phyloP scores from a whole-genome alignment of 2,113 vertebrate genomes.

The Rhabdomys dilectus region DNA sequence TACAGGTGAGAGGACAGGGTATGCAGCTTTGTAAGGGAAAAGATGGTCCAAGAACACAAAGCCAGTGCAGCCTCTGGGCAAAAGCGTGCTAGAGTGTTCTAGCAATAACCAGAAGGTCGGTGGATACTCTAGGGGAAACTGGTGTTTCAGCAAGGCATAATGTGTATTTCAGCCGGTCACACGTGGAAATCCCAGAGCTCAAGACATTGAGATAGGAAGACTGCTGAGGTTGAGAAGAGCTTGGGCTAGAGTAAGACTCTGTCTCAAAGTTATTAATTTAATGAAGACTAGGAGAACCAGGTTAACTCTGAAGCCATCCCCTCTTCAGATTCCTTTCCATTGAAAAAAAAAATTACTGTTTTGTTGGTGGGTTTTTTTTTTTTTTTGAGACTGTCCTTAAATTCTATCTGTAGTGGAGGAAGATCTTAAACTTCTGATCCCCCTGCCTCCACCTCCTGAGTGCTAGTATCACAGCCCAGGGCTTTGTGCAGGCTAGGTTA shows the following conservation, averaged over 20 bases:
- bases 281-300: not conserved
- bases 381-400: not conserved
- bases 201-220: not conserved
- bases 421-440: not conserved
- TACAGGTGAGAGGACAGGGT: not conserved
- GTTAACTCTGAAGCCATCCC: slow-evolving; percentile 44
- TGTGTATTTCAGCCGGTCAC: not conserved
- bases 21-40: slow-evolving; percentile 6
- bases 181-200: not conserved
- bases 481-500: not conserved
- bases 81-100: not conserved
- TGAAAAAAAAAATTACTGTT: not conserved
- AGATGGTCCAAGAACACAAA: not conserved
- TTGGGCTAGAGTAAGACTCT: not conserved
- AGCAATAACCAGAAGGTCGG: not conserved
- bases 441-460: not conserved
- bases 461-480: not conserved
- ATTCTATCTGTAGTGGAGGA: not conserved
- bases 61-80: not conserved
- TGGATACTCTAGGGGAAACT: rapidly evolving
- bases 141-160: not conserved
- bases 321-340: slow-evolving; percentile 26
- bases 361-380: not conserved
- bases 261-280: not conserved
- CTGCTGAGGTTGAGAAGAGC: not conserved